A percentile compares a stretch with the other conserved stretches of the same genome.
Conservation (phyloP, 2,888 invertebrate genomes). For the Lordiphosa andalusiaca region DNA sequence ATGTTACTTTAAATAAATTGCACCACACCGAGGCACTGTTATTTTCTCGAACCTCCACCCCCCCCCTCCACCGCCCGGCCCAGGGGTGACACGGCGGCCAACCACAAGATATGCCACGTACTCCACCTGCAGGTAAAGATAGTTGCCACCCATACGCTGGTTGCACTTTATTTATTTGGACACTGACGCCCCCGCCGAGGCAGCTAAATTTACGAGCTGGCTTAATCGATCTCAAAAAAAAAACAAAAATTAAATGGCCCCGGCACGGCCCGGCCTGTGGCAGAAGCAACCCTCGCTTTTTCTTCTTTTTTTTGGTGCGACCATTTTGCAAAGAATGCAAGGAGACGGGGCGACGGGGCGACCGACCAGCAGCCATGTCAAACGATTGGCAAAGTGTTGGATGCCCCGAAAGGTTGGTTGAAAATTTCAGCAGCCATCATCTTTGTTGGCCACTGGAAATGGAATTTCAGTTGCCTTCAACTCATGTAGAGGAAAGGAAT, state of each 20-base stretch:
- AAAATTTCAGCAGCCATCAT: too few relatives aligned
- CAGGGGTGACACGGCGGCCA: constrained; percentile 67
- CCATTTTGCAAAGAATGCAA: too few relatives aligned
- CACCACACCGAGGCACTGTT: constrained; percentile 54
- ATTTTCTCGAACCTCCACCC: constrained; percentile 45
- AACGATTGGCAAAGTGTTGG: too few relatives aligned
- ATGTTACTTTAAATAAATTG: constrained; percentile 76
- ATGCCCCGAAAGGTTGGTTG: too few relatives aligned
- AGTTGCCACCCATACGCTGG: constrained; percentile 30
- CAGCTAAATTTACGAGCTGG: constrained; percentile 62
- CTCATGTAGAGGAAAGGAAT: too few relatives aligned
- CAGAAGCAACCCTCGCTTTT: constrained; percentile 11
- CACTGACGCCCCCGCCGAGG: constrained; percentile 52
- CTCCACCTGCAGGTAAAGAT: too few relatives aligned
- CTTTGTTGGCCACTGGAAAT: too few relatives aligned
- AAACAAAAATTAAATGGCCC: constrained; percentile 61
- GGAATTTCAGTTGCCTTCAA: too few relatives aligned
- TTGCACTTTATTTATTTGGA: constrained; percentile 68
- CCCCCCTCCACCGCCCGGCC: constrained; percentile 15
- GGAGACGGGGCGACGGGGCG: too few relatives aligned
- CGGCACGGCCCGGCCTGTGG: constrained; percentile 1
- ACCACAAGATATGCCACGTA: constrained; percentile 22
- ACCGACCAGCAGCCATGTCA: too few relatives aligned
- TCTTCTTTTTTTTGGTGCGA: too few relatives aligned
- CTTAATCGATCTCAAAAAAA: constrained; percentile 66